phyloP scores from a whole-genome alignment of 1,140 invertebrate genomes.

The Hylaeus volcanicus region DNA sequence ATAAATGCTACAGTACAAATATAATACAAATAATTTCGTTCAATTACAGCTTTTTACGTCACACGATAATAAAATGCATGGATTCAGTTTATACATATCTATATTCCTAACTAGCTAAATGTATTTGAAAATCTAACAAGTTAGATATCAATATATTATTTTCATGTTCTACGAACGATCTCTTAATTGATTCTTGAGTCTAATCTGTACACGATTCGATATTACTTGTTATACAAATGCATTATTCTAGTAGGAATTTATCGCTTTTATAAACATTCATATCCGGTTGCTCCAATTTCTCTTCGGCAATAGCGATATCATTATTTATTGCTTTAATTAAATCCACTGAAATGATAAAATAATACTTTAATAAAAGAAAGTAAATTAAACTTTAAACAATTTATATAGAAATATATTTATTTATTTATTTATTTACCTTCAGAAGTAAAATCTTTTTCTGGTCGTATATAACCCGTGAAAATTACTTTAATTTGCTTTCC shows the following conservation, averaged over 20 bases:
- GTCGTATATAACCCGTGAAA: conserved; percentile 90
- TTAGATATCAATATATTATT: not conserved
- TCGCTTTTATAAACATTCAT: conserved; percentile 71
- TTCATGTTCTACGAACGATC: not conserved
- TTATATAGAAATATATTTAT: conserved; percentile 17
- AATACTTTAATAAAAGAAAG: not conserved
- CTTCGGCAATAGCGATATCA: conserved; percentile 86
- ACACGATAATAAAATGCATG: not conserved
- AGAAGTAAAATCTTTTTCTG: conserved; percentile 90
- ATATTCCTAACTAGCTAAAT: conserved; percentile 4
- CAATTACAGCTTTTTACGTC: conserved; percentile 4
- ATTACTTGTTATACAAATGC: not conserved
- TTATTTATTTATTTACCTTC: conserved; percentile 81
- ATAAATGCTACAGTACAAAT: conserved; percentile 12
- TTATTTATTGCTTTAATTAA: conserved; percentile 88
- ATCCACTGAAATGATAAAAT: conserved; percentile 81
- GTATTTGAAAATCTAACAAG: conserved; percentile 27
- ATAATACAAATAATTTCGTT: conserved; percentile 2
- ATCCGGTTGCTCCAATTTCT: conserved; percentile 81
- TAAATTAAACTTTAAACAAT: conserved; percentile 21
- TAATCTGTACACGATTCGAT: conserved; percentile 2
- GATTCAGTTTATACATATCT: too few species aligned
- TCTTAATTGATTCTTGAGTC: not conserved
- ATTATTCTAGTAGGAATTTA: conserved; percentile 66
- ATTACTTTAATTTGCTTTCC: conserved; percentile 89